Base-by-base conservation (phyloP, 1,140 invertebrate genomes). In the Drosophila trapezifrons region DNA sequence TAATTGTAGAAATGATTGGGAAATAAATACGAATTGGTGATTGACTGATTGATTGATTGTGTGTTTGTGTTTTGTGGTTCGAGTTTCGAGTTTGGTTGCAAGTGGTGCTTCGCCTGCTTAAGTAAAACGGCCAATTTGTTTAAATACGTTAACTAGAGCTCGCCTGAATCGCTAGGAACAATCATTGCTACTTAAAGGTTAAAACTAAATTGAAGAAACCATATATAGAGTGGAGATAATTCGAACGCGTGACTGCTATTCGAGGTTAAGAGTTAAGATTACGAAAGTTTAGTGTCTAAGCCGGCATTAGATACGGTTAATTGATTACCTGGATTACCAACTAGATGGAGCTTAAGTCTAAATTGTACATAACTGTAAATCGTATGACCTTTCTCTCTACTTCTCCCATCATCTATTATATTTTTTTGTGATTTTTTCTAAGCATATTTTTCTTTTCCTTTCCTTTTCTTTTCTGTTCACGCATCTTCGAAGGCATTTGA, bases 401-500 rank as follows among this genome's bases (percentile, higher is more conserved):
- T 17, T 32, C n/a, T 49, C n/a, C 22, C 55, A 66, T 35, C 9
- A 20, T 67, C 56, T 57, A 42, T 12, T 51, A 58, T 47, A 47
- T 67, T 75, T 66, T 63, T 51, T 45, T 64, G 20, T 45, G n/a
- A 12, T 42, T 83, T 67, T 58, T 81, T 47, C 51, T 81, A 65
- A 76, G 57, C 59, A 76, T 76, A 54, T 58, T 67, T 73, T 51
- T 20, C 52, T 66, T 79, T 66, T 63, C 32, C 27, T 17, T 69
- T 79, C 8, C 51, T 65, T 76, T 60, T 62, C 47, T 29, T 17
- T 70, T 80, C 32, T 18, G 29, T 80, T 74, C 74, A 71, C 84
- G 84, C 84, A 87, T 89, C 84, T 87, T 84, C 80, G 67, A 84
- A 89, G 84, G 84, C 84, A 89, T 89, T 89, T 89, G 77, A 85